Percentiles rank a stretch among this genome's conserved stretches.
phyloP scores from a whole-genome alignment of 2,113 vertebrate genomes.

The Octodon degus region DNA sequence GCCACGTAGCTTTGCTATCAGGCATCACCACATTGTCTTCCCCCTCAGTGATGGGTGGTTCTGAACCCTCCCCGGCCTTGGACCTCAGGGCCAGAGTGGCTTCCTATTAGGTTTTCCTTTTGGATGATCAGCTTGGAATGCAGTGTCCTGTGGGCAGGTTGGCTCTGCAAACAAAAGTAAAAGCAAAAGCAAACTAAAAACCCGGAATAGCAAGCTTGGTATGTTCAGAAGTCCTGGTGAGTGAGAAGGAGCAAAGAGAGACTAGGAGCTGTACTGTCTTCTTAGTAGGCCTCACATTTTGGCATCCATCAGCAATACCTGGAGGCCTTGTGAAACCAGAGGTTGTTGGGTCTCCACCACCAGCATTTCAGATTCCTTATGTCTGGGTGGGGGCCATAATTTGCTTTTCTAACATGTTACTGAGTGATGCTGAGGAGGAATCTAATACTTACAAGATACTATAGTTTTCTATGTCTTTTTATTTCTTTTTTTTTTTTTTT shows the following conservation, averaged over 20 bases:
- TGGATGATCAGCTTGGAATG: neutral
- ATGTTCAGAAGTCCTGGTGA: neutral
- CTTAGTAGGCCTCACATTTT: neutral
- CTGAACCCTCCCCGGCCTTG: fast-evolving
- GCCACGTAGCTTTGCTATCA: neutral
- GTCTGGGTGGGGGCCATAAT: neutral
- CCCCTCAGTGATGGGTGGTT: neutral
- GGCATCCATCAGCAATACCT: neutral
- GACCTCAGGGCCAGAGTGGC: neutral
- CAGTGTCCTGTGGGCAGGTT: neutral
- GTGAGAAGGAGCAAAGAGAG: neutral
- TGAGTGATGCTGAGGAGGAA: neutral
- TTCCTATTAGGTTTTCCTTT: slow-evolving; percentile 24
- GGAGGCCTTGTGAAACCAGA: neutral
- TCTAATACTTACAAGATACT: slow-evolving; percentile 5
- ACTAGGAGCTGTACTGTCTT: neutral
- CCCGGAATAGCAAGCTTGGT: neutral
- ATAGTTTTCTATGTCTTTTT: neutral
- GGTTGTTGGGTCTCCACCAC: neutral
- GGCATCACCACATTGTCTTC: neutral
- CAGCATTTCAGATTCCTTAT: neutral
- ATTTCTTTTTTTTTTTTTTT: neutral
- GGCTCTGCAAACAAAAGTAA: neutral
- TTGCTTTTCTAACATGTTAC: slow-evolving; percentile 22
- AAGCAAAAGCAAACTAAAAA: neutral